phyloP scores from a whole-genome alignment of 2,113 vertebrate species.

The Cyprinodon variegatus region DNA sequence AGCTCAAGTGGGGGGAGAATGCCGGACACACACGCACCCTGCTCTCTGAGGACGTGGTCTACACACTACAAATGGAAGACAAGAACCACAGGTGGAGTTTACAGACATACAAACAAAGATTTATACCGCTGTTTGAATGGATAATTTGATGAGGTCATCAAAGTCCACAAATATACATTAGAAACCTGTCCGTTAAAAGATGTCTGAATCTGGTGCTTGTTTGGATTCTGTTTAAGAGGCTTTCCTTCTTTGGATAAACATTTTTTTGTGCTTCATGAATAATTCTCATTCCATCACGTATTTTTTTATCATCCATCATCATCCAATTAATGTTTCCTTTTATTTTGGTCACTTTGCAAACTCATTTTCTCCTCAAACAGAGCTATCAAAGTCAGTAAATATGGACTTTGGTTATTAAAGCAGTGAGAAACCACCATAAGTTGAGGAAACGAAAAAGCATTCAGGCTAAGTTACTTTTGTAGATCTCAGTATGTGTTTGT shows the following conservation, averaged over 20 bases:
- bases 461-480: conserved; percentile 2
- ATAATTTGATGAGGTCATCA: not conserved
- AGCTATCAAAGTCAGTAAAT: conserved; percentile 30
- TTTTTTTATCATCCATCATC: not conserved
- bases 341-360: not conserved
- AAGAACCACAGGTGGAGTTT: conserved; percentile 88
- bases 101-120: not conserved
- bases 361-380: conserved; percentile 6
- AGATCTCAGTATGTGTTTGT: not conserved
- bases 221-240: not conserved
- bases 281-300: not conserved
- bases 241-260: not conserved
- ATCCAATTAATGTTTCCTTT: not conserved
- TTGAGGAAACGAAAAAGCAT: conserved; percentile 1
- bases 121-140: not conserved
- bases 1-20: conserved; percentile 95
- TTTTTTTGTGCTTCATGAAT: not conserved
- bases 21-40: conserved; percentile 80
- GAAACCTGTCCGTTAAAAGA: not conserved
- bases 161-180: not conserved
- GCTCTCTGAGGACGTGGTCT: conserved; percentile 84
- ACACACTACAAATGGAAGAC: conserved; percentile 94
- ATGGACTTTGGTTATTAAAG: conserved; percentile 40
- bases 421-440: conserved; percentile 3
- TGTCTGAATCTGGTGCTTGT: not conserved